These are phyloP conservation scores for Caenorhabditis sp. DNA, from an alignment of 2,888 invertebrate species.

Conservation along the genomic window DNA sequence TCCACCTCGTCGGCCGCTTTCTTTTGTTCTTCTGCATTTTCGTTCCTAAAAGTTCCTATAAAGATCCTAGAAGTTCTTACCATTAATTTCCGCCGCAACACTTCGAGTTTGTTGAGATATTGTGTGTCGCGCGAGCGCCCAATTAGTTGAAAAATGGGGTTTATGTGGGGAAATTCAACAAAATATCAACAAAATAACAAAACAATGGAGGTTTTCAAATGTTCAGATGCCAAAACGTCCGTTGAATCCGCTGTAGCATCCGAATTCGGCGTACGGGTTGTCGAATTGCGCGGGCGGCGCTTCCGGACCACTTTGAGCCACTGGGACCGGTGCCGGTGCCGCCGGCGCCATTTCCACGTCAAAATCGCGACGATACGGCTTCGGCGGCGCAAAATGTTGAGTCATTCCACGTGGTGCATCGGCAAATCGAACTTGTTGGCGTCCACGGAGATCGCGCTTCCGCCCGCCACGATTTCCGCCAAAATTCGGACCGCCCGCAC, in stretches of 20 bases:
- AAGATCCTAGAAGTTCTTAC: slow-evolving; percentile 28
- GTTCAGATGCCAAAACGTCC: slow-evolving; percentile 46
- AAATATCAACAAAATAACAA: slow-evolving; percentile 5
- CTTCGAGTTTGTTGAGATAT: slow-evolving; percentile 68
- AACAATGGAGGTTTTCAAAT: neutral
- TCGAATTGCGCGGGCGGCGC: neutral
- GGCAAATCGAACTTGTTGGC: slow-evolving; percentile 29
- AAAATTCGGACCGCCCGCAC: neutral
- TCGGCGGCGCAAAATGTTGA: neutral
- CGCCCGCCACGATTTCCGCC: neutral
- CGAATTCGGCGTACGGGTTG: slow-evolving; percentile 58
- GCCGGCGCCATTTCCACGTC: neutral
- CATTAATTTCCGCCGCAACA: slow-evolving; percentile 67
- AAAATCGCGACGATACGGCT: slow-evolving; percentile 27
- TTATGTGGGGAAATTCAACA: slow-evolving; percentile 10
- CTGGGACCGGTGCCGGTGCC: neutral
- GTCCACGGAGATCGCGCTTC: slow-evolving; percentile 35
- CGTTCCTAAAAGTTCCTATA: no score
- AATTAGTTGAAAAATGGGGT: no score
- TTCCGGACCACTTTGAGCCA: slow-evolving; percentile 2
- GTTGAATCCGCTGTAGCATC: slow-evolving; percentile 21
- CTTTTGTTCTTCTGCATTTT: slow-evolving; percentile 69
- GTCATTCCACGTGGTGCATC: neutral
- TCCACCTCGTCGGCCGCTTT: slow-evolving; percentile 68
- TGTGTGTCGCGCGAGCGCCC: slow-evolving; percentile 66